Evolutionary conservation across 2,888 invertebrate species (phyloP), one percentile per base, ranked within the genome.

Genomic region (Matsumyia berberina): DNA sequence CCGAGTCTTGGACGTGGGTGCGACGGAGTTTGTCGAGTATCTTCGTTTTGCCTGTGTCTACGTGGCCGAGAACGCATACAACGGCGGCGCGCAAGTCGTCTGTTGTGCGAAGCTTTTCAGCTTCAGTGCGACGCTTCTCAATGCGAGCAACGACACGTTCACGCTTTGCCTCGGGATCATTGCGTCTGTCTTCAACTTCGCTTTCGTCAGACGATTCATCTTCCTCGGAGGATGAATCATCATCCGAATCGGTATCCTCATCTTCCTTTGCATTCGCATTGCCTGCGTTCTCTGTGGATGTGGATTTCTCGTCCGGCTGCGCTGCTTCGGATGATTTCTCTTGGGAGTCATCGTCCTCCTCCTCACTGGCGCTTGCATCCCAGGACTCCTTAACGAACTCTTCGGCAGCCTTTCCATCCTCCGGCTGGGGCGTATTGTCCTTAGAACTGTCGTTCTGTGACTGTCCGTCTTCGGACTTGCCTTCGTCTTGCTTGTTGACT

Each of bases 1-100:
- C 99, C 0, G 97, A 96, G 87, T 98, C 98, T 90, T 97, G 97
- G 0, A 97, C 97, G 89, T 97, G 96, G 0, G 97, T 97, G 51
- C 97, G 93, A 19, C 97, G 93, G 64, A 97, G 93, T 92, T 99
- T 99, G 91, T 99, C 99, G 69, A 99, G 92, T 89, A 99, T 99
- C 92, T 99, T 99, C 0, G 99, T 99, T 93, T 99, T 99, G 76
- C 99, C 99, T 0, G 99, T 99, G 93, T 99, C 99, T 60, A 99
- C 99, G 91, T 99, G 99, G 0, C 99, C 99, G 1, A 99, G 93
- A 0, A 99, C 99, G 90, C 99, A 99, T 0, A 99, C 98, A 1
- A 99, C 98, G 0, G 99, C 97, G 0, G 99, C 98, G 53, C 99
- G 94, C 1, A 99, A 94, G 49, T 94, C 93, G 64, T 96, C 95